Evolutionary conservation across 1,140 invertebrate species (phyloP).

Genomic region (Cherax quadricarinatus): DNA sequence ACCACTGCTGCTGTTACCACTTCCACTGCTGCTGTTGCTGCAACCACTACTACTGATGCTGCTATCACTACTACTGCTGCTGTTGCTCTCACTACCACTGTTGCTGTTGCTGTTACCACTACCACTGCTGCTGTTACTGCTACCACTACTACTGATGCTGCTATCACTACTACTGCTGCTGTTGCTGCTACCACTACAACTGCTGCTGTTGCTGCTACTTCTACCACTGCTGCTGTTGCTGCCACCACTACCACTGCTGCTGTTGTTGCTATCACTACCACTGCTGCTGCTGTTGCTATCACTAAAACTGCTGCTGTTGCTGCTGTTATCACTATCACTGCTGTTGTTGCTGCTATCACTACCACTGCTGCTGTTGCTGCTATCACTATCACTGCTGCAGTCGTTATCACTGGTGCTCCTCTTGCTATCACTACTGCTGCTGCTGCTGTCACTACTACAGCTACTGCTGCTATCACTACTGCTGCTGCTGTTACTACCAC

Average conservation of each 20-base stretch:
- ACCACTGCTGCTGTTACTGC: neutral
- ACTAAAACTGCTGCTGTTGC: neutral
- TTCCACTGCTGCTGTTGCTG: neutral
- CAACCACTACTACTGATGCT: neutral
- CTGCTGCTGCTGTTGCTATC: no score
- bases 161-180: neutral
- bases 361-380: no score
- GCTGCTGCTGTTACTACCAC: neutral
- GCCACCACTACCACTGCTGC: neutral
- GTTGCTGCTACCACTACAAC: neutral
- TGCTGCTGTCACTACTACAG: neutral
- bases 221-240: no score
- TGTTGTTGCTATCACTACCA: no score
- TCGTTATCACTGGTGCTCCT: no score
- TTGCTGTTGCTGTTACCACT: neutral
- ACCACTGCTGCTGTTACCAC: neutral
- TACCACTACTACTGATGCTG: no score
- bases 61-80: neutral
- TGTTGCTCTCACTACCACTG: no score
- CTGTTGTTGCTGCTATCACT: neutral
- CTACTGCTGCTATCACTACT: neutral
- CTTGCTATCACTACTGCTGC: neutral
- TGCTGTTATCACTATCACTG: neutral
- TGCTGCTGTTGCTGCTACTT: neutral
- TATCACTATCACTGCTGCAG: neutral